Percentiles rank a stretch among this genome's conserved stretches.
These are phyloP conservation scores for Cartodere bifasciata DNA, from an alignment of 2,888 invertebrate species.

Conservation along the genomic window DNA sequence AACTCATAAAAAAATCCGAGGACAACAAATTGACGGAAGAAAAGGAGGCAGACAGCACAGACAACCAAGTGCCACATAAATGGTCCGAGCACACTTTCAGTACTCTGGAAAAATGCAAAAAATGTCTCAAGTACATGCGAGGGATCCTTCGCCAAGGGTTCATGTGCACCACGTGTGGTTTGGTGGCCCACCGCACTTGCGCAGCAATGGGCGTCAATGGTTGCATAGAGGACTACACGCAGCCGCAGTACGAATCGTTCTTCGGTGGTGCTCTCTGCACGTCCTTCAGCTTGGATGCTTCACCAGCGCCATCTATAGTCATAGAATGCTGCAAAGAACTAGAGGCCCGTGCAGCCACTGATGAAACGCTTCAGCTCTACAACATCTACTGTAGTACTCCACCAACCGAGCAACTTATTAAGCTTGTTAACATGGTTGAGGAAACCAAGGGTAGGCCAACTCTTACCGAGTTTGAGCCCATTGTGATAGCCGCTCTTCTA, in stretches of 20 bases:
- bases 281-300: conserved; percentile 44
- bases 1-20: conserved; percentile 37
- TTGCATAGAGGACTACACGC: conserved; percentile 26
- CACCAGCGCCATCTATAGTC: conserved; percentile 41
- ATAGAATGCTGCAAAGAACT: conserved; percentile 47
- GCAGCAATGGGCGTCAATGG: conserved; percentile 48
- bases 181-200: conserved; percentile 58
- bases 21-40: conserved; percentile 20
- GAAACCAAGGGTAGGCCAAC: conserved; percentile 33
- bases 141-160: conserved; percentile 59
- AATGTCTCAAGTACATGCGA: conserved; percentile 57
- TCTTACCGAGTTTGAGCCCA: conserved; percentile 38
- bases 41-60: conserved; percentile 16
- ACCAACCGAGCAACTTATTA: conserved; percentile 44
- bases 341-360: conserved; percentile 42
- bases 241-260: conserved; percentile 34
- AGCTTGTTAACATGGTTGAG: conserved; percentile 41
- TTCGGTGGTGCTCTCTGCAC: conserved; percentile 52
- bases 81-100: conserved; percentile 54
- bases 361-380: conserved; percentile 45
- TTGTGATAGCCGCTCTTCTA: conserved; percentile 46
- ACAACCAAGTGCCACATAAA: conserved; percentile 28
- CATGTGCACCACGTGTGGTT: conserved; percentile 59
- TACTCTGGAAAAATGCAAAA: conserved; percentile 54
- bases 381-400: conserved; percentile 52